phyloP scores from a whole-genome alignment of 2,888 invertebrate genomes.

The Ditylenchus weischeri region DNA sequence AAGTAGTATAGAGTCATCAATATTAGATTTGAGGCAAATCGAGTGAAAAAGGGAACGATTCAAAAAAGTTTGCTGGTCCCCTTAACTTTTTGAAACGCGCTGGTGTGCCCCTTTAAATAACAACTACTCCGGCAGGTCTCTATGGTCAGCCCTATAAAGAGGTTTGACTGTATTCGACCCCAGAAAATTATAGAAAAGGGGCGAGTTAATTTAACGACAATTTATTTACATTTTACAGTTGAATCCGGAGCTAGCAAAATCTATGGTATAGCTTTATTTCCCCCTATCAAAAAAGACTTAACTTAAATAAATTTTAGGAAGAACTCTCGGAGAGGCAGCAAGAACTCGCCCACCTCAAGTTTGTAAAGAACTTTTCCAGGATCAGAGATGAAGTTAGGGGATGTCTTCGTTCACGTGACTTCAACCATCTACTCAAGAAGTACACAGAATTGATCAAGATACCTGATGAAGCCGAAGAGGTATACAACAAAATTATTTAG shows the following conservation, averaged over 20 bases:
- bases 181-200: too few relatives aligned
- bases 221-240: conserved; percentile 14
- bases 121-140: too few relatives aligned
- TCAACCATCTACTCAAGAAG: conserved; percentile 16
- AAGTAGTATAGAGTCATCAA: too few relatives aligned
- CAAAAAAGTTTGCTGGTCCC: too few relatives aligned
- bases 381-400: conserved; percentile 19
- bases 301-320: conserved; percentile 1
- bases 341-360: conserved; percentile 16
- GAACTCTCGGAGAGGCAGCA: conserved; percentile 14
- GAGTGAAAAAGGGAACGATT: too few relatives aligned
- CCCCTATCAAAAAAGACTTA: neutral
- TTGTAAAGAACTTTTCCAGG: conserved; percentile 17
- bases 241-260: conserved; percentile 17
- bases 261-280: conserved; percentile 6
- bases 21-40: too few relatives aligned
- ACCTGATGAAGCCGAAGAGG: conserved; percentile 17
- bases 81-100: too few relatives aligned
- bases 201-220: neutral
- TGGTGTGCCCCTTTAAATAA: too few relatives aligned
- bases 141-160: too few relatives aligned
- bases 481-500: neutral
- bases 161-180: too few relatives aligned
- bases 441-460: conserved; percentile 23
- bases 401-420: conserved; percentile 23